Evolutionary conservation across 1,140 invertebrate species (phyloP), one percentile per base, ranked within the genome.

Genomic region (Aethina tumida): DNA sequence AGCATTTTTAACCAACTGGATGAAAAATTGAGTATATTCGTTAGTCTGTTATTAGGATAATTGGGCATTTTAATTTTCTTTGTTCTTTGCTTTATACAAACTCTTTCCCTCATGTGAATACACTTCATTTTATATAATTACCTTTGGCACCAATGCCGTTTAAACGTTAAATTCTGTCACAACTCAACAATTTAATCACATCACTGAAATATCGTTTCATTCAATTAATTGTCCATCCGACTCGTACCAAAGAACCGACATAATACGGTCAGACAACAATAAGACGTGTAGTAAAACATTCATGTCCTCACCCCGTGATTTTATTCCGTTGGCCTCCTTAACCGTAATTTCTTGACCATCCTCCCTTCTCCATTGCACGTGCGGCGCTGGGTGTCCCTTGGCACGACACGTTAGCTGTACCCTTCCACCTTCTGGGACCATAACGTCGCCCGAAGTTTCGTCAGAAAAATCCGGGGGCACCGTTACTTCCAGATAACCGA

Each of bases 361-460:
- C 67, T 91, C 87, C 35, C 86, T 65, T 31, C 81, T 71, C 90
- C 91, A 97, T 38, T 76, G 79, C 27, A 95, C 77, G 50, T 81
- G 76, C 1, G 91, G 90, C 25, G 68, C 63, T 0, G 91, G 91
- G 60, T 83, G 81, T 1, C 91, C 92, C 39, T 72, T 71, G 3
- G 91, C 89, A 26, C 67, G 63, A 52, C 75, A 77, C 30, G 68
- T 68, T 33, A 78, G 54, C 41, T 65, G 68, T 16, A 84, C 79
- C 4, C 76, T 78, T 8, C 77, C 75, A 31, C 84, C 83, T 67
- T 92, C 87, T 13, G 79, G 75, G 6, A 84, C 76, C 67, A 82
- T 81, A 2, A 87, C 66, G 53, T 91, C 85, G 3, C 84, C 76
- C 47, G 84, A 84, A 7, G 82, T 86, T 49, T 84, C 82, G 49